Conservation (phyloP, 2,888 invertebrate genomes). For the Metellina segmentata region DNA sequence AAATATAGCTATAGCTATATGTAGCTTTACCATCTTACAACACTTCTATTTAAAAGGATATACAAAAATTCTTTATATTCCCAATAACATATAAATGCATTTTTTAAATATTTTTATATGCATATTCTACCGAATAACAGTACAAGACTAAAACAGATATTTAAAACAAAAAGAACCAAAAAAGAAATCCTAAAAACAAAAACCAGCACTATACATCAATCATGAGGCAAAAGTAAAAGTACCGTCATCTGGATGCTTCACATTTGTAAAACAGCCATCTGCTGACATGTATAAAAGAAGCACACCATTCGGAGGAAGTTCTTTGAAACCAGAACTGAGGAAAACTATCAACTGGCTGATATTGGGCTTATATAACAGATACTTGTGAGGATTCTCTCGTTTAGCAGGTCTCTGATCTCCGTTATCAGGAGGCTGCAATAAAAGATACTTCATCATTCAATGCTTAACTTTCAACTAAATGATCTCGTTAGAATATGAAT, state of each 20-base stretch:
- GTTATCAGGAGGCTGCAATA: constrained; percentile 84
- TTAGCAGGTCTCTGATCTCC: constrained; percentile 84
- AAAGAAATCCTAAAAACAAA: no score
- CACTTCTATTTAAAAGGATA: no score
- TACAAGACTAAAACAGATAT: no score
- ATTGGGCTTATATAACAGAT: constrained; percentile 96
- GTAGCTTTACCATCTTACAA: no score
- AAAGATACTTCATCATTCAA: background rate
- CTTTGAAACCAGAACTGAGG: constrained; percentile 93
- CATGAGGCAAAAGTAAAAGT: constrained; percentile 81
- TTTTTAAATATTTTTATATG: no score
- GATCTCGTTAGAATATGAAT: no score
- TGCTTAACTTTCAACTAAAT: background rate
- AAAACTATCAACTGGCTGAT: constrained; percentile 96
- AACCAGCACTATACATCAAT: no score
- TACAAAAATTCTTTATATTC: no score
- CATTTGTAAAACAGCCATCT: constrained; percentile 91
- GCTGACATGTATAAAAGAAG: constrained; percentile 95
- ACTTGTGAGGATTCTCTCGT: constrained; percentile 97
- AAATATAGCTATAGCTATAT: no score
- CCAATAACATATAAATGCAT: no score
- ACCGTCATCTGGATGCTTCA: constrained; percentile 94
- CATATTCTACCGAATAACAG: no score
- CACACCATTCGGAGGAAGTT: constrained; percentile 94
- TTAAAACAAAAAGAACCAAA: no score